Base-by-base conservation (phyloP, 1,140 invertebrate genomes). In the Pseudachorutes palmiensis region DNA sequence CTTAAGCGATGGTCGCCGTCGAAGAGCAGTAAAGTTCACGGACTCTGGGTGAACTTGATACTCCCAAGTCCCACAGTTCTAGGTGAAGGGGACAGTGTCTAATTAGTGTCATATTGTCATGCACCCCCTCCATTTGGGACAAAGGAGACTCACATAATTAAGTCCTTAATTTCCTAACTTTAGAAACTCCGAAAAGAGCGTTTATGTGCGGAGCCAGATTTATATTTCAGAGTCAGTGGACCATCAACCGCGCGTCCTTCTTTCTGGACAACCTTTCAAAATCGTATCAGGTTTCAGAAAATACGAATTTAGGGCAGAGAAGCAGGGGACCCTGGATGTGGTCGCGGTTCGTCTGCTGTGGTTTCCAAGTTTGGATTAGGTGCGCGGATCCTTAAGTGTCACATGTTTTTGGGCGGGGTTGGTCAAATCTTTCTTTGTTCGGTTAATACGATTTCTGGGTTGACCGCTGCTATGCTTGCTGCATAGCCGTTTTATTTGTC, bases 41-140 rank as follows among this genome's bases (percentile, higher is more conserved):
- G n/a, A n/a, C n/a, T n/a, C n/a, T 45, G 36, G 36, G 36, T 45
- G 36, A 45, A 45, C 36, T 45, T 45, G 36, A 45, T 45, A 45
- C 9, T n/a, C n/a, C n/a, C n/a, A n/a, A n/a, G n/a, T n/a, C n/a
- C n/a, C n/a, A n/a, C n/a, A n/a, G n/a, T n/a, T n/a, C n/a, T n/a
- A 41, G 36, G 19, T 19, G 5, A 19, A 19, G 36, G 36, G 36
- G 36, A 41, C 36, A 41, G 36, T 41, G 19, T 5, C n/a, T 55
- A 55, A 55, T 55, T 55, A 55, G 51, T 55, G 12, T 55, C 51
- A 55, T 55, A 55, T 55, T 55, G 51, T 55, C 51, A 55, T 12
- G 14, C 12, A 14, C 51, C 51, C 24, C 51, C 24, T 55, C 14
- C 12, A 3, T 22, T 5, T 26, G 12, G 5, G 9, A 16, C 51